Base-by-base conservation (phyloP, 2,113 vertebrate genomes). In the Eptatretus burgeri region DNA sequence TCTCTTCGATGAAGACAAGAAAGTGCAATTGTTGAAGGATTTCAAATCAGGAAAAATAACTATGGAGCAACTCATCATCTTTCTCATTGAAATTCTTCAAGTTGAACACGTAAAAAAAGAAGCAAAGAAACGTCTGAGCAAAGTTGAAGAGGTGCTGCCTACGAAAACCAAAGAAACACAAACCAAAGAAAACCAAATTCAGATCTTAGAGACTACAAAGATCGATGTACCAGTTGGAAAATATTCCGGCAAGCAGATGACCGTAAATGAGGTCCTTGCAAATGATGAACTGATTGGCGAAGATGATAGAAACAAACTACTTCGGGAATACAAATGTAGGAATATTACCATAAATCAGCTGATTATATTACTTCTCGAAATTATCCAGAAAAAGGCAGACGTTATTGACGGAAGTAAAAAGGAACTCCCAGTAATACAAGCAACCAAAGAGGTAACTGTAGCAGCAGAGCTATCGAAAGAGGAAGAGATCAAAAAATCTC, bases 221-320 rank as follows among this genome's bases (percentile, higher is more conserved):
- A 68, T 68, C 0, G 0, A 1, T 9, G 74, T 60, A 20, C 56
- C 56, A 60, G n/a, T 60, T 60, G 56, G 75, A 11, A 50, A 71
- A 2, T 72, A 73, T 3, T 71, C 66, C 2, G 71, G 71, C 1
- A 1, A 16, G 0, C 74, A 76, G 12, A 51, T 41, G 18, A 52
- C 65, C 5, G 72, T 81, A 49, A 79, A 78, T 78, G 75, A 76
- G 20, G 66, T 78, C 2, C n/a, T 81, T n/a, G 53, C 62, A 52
- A 74, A 71, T 7, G 27, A 41, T 0, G 69, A 70, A 27, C 74
- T 77, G 52, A 76, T 80, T 69, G 77, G 76, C 0, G 71, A 76
- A 52, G 75, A 79, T 62, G 77, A 82, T 74, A 75, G 78, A 56
- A 67, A 56, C 0, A 72, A 78, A 20, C 20, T 60, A 60, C 20